phyloP scores from a whole-genome alignment of 2,888 invertebrate species.

The Nomada lathburiana region DNA sequence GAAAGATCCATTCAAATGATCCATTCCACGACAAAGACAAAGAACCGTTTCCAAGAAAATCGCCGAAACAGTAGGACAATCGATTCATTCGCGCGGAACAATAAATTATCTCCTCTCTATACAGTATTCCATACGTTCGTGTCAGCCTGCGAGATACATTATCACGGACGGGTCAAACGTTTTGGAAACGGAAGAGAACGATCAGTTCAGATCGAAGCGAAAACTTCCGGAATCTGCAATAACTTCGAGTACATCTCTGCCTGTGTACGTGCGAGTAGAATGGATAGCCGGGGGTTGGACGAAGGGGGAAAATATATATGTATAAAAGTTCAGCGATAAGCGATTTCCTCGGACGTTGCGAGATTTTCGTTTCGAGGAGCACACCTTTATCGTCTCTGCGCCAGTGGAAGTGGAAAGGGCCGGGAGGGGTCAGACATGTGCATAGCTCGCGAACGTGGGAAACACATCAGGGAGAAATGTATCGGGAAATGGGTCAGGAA shows the following conservation, averaged over 20 bases:
- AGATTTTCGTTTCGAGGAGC: constrained; percentile 23
- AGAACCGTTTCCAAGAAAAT: background rate
- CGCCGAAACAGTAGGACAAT: background rate
- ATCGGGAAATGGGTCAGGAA: constrained; percentile 66
- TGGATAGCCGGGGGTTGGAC: background rate
- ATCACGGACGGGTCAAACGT: constrained; percentile 46
- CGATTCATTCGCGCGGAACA: constrained; percentile 4
- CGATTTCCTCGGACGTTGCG: constrained; percentile 47
- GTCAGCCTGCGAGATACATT: constrained; percentile 42
- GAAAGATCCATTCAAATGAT: no score
- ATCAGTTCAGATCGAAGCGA: constrained; percentile 36
- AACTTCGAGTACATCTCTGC: constrained; percentile 38
- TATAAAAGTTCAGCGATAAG: constrained; percentile 37
- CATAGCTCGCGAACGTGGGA: constrained; percentile 57
- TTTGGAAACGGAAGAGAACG: constrained; percentile 23
- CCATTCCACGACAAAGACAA: no score
- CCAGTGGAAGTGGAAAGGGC: background rate
- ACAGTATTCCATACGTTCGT: constrained; percentile 12
- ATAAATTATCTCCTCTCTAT: background rate
- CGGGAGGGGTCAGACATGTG: constrained; percentile 28
- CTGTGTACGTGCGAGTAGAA: background rate
- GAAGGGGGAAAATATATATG: constrained; percentile 3
- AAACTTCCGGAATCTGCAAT: constrained; percentile 56
- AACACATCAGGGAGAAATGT: constrained; percentile 58
- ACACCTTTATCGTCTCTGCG: constrained; percentile 37